Percentiles rank a stretch among this genome's conserved stretches.
phyloP scores from a whole-genome alignment of 2,888 invertebrate genomes.

The Pterostichus madidus region DNA sequence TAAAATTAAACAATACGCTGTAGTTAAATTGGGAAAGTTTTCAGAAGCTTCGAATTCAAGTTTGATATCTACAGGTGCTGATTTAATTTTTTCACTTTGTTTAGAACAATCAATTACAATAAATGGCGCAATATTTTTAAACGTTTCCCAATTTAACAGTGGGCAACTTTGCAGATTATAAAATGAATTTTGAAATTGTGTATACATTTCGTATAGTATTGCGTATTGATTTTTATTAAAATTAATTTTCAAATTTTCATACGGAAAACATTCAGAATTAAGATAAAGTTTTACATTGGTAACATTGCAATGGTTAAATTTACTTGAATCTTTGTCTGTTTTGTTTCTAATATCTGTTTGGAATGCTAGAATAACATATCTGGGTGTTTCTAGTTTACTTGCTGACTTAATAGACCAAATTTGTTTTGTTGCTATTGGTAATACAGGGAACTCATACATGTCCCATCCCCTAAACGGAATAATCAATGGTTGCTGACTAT shows the following conservation, averaged over 20 bases:
- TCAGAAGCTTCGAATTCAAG: conserved; percentile 62
- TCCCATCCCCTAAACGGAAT: conserved; percentile 73
- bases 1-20: conserved; percentile 70
- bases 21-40: conserved; percentile 69
- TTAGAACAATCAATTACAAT: conserved; percentile 69
- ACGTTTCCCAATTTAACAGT: not conserved
- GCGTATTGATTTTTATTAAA: conserved; percentile 50
- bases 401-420: conserved; percentile 72
- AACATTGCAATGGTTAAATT: conserved; percentile 53
- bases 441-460: conserved; percentile 73
- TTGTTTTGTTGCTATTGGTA: conserved; percentile 72
- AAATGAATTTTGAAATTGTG: conserved; percentile 53
- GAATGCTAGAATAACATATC: conserved; percentile 63
- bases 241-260: conserved; percentile 58
- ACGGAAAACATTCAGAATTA: conserved; percentile 56
- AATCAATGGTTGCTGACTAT: conserved; percentile 11
- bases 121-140: conserved; percentile 69
- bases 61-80: conserved; percentile 60
- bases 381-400: conserved; percentile 55
- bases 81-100: conserved; percentile 69
- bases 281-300: conserved; percentile 54
- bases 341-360: conserved; percentile 60
- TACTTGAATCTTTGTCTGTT: conserved; percentile 41
- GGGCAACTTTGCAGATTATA: conserved; percentile 73
- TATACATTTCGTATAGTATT: conserved; percentile 51